Evolutionary conservation across 2,888 invertebrate species (phyloP), one percentile per base, ranked within the genome.

Genomic region (Hybos culiciformis): DNA sequence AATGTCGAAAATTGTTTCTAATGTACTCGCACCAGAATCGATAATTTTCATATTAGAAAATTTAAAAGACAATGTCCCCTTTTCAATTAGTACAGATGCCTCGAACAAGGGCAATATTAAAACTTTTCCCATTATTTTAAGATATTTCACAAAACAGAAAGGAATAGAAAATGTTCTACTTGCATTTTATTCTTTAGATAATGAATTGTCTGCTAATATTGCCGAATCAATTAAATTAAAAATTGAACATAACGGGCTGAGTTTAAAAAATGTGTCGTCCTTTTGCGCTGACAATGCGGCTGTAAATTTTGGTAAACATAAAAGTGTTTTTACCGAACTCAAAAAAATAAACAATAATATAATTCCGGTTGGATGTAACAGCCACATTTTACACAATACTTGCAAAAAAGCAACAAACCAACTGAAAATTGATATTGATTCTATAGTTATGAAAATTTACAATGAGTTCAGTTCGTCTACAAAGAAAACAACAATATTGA

Each of bases 321-420:
- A 42, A 18, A 42, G 45, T 42, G 45, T 45, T 23, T 45, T 41
- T 37, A 45, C 45, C 3, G 38, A 41, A 19, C 17, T 44, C 12
- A 44, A 32, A 40, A 36, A 37, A 37, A 8, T 6, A 14, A 26
- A 43, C 31, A 12, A 14, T 23, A 19, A 39, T 31, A 37, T 24
- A 14, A 21, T 37, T 37, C 37, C 37, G n/a, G 24, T 20, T 21
- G 44, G 40, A 12, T 41, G 40, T 15, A 40, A 37, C 37, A 24
- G 37, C 19, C 37, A 41, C 29, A 37, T 37, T 23, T 24, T 39
- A 17, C 33, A 39, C 19, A 39, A 44, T 15, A 31, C 41, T 32
- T 37, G 32, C 4, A 44, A 44, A 40, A 42, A 42, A 34, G 42
- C 42, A 18, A 18, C 31, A 37, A 32, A 12, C 31, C 4, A 21